These are phyloP conservation scores for Festucalex cinctus DNA, from an alignment of 2,113 vertebrate genomes.

Conservation along the genomic window DNA sequence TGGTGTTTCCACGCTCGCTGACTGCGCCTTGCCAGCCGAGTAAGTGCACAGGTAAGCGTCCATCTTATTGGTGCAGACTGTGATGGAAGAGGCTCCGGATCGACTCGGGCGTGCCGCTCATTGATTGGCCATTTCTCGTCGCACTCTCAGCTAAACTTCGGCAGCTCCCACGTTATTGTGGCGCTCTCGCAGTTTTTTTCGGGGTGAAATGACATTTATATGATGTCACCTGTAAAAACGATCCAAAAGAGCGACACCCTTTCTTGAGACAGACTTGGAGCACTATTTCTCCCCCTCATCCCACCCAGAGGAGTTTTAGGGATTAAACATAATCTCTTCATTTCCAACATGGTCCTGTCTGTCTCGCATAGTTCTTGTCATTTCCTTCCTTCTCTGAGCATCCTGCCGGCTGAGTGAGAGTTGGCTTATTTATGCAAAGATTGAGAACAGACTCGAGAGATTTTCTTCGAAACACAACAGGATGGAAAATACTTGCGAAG, in stretches of 20 bases:
- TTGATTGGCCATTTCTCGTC: conserved; percentile 26
- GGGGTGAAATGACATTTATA: background rate
- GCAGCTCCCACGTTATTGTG: conserved; percentile 32
- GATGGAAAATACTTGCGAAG: background rate
- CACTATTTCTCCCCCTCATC: conserved; percentile 23
- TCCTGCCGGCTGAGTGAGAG: conserved; percentile 6
- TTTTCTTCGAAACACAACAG: background rate
- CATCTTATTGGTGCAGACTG: conserved; percentile 56
- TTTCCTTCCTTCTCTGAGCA: conserved; percentile 28
- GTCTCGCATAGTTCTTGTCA: conserved; percentile 13
- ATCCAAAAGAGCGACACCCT: background rate
- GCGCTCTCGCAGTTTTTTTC: conserved; percentile 12
- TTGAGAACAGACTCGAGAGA: conserved; percentile 7
- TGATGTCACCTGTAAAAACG: background rate
- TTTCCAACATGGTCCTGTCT: conserved; percentile 30
- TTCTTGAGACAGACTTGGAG: background rate
- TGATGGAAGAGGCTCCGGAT: conserved; percentile 61
- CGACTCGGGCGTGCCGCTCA: conserved; percentile 47
- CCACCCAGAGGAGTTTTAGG: background rate
- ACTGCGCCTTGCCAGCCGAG: conserved; percentile 50
- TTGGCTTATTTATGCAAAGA: conserved; percentile 36
- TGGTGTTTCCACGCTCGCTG: conserved; percentile 49
- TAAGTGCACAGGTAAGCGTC: conserved; percentile 68
- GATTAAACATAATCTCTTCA: conserved; percentile 38
- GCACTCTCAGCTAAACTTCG: conserved; percentile 15